Evolutionary conservation across 2,797 vertebrate species (phyloP), one percentile per base, ranked within the genome.

Genomic region (Phataginus tricuspis): DNA sequence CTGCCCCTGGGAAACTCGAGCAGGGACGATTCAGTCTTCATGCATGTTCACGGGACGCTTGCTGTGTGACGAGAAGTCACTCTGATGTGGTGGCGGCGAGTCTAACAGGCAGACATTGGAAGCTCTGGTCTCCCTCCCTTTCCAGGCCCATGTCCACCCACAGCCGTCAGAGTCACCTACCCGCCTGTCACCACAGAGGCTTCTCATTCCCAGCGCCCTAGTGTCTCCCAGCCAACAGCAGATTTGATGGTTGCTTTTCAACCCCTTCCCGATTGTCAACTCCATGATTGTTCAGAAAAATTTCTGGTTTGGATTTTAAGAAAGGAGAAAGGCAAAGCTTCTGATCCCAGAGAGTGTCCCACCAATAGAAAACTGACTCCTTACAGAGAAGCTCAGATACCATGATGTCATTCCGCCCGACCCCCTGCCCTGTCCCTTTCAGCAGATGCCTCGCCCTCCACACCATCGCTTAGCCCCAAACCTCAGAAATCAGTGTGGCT

Each of bases 91-190:
- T 69, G 31, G 83, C 59, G 88, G 71, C 12, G 9, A 25, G 61
- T 74, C 63, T 45, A 80, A 42, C 31, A 57, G 69, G 18, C 51
- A 86, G 42, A 53, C 59, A 37, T 69, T n/a, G n/a, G 57, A 79
- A 42, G 29, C 68, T 14, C 4, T 9, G 31, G n/a, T 0, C 13
- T 49, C 49, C 49, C 1, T 2, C 55, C 14, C 63, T n/a, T 29
- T 55, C 66, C 12, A 9, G 71, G 82, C 9, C n/a, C 18, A 19
- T 10, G 21, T 69, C 84, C 77, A 8, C 75, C 84, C 71, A 51
- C 59, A 31, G 42, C 14, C n/a, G 34, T 59, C 57, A 5, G 34
- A 15, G n/a, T n/a, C 23, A 13, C 57, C 53, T 42, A 7, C 37
- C 53, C 34, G 8, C 37, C 83, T 27, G 49, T 66, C 68, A n/a